These are phyloP conservation scores for Tribolium freemani DNA, from an alignment of 2,888 invertebrate species.

Conservation along the genomic window DNA sequence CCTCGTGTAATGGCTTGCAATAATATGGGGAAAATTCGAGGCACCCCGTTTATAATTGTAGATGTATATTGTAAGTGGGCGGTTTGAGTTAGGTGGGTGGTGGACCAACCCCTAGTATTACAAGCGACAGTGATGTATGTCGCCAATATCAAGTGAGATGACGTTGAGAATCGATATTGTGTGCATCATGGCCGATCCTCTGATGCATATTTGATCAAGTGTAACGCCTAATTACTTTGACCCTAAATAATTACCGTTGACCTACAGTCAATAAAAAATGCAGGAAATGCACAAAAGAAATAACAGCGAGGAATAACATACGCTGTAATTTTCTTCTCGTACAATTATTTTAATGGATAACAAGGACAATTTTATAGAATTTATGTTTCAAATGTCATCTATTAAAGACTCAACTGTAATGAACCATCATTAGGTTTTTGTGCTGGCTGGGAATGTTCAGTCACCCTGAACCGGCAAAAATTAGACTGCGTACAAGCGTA, in stretches of 20 bases:
- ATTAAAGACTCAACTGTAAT: too few species aligned
- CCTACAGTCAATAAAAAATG: background rate
- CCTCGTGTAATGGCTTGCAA: background rate
- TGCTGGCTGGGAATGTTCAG: too few species aligned
- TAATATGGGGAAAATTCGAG: slow-evolving; percentile 8
- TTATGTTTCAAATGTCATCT: background rate
- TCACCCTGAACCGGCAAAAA: too few species aligned
- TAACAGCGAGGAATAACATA: background rate
- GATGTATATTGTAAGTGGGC: slow-evolving; percentile 39
- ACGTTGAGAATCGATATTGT: slow-evolving; percentile 59
- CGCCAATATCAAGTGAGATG: slow-evolving; percentile 62
- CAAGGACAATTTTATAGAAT: background rate
- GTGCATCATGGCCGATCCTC: slow-evolving; percentile 36
- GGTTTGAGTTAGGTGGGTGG: slow-evolving; percentile 47
- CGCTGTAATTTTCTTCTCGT: slow-evolving; percentile 18
- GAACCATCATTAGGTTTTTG: too few species aligned
- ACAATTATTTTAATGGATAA: slow-evolving; percentile 23
- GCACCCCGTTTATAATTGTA: slow-evolving; percentile 50
- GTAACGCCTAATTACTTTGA: background rate
- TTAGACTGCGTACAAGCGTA: too few species aligned
- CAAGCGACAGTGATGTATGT: slow-evolving; percentile 63
- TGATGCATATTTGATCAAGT: slow-evolving; percentile 51
- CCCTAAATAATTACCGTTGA: background rate
- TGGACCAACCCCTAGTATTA: slow-evolving; percentile 54
- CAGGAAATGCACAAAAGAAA: slow-evolving; percentile 18